These are phyloP conservation scores for Pardalotus punctatus DNA, from an alignment of 2,113 vertebrate genomes.

Conservation along the genomic window DNA sequence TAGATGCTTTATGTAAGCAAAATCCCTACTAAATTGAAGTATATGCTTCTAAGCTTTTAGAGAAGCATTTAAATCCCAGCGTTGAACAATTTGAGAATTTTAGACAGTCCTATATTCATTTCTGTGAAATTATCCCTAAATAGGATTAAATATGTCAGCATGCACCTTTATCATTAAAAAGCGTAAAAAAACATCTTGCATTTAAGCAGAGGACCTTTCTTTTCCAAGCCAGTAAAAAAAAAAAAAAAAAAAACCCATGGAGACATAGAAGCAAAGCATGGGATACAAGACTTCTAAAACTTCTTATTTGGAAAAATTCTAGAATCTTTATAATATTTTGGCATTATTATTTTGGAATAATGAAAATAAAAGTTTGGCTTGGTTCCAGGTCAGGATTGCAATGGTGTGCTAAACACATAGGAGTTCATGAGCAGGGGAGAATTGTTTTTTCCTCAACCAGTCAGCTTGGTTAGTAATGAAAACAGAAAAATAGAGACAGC, in stretches of 20 bases:
- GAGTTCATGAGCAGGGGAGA: not conserved
- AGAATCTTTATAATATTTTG: not conserved
- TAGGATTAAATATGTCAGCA: not conserved
- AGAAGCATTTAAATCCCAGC: not conserved
- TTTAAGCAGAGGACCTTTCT: not conserved
- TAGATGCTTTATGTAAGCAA: not conserved
- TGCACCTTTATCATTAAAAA: not conserved
- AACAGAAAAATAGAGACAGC: not conserved
- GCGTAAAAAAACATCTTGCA: not conserved
- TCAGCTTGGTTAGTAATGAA: not conserved
- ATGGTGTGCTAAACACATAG: not conserved
- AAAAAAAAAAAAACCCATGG: fast-evolving
- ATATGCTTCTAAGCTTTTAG: not conserved
- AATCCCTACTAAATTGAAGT: constrained; percentile 2
- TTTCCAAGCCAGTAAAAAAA: not conserved
- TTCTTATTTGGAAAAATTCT: not conserved
- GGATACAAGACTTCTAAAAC: not conserved
- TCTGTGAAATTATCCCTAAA: not conserved
- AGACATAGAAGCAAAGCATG: not conserved
- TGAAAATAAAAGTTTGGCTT: not conserved
- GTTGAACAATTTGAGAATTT: not conserved
- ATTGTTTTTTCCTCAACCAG: not conserved
- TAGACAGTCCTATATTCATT: not conserved
- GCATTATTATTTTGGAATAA: not conserved
- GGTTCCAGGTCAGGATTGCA: not conserved